Conservation (phyloP, 1,140 invertebrate species). For the Drosophila nikananu region DNA sequence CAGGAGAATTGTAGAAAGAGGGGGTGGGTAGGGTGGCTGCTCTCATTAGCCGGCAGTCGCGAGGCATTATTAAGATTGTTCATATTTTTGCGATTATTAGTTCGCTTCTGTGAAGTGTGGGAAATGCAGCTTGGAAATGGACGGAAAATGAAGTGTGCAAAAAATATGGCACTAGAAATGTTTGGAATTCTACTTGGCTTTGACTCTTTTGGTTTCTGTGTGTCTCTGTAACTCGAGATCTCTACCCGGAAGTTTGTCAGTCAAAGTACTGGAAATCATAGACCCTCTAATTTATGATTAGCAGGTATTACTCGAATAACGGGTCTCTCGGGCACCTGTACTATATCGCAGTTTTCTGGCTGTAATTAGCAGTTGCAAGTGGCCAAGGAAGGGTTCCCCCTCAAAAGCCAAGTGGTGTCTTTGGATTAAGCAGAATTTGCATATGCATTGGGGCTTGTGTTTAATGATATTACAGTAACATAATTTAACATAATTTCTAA, state of each 20-base stretch:
- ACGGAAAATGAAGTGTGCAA: conserved; percentile 35
- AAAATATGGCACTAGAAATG: conserved; percentile 7
- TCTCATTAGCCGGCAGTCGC: conserved; percentile 66
- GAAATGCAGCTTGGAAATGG: conserved; percentile 41
- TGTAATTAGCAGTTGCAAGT: conserved; percentile 32
- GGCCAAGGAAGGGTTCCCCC: not conserved
- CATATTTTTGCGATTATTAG: conserved; percentile 77
- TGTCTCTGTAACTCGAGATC: conserved; percentile 16
- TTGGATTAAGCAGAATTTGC: conserved; percentile 1
- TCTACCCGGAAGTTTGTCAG: conserved; percentile 32
- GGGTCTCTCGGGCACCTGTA: conserved; percentile 10
- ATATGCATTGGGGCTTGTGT: not conserved
- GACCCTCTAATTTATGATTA: conserved; percentile 42
- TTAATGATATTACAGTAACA: not conserved
- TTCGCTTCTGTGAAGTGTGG: conserved; percentile 69
- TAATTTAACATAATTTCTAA: not conserved
- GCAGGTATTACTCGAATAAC: conserved; percentile 23
- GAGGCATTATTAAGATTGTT: conserved; percentile 65
- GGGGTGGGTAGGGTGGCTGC: conserved; percentile 6
- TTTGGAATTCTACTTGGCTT: conserved; percentile 21
- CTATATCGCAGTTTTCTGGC: conserved; percentile 30
- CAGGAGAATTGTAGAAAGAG: not conserved
- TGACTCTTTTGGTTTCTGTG: conserved; percentile 27
- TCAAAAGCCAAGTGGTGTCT: too few relatives aligned
- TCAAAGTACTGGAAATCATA: conserved; percentile 12